Evolutionary conservation across 2,888 invertebrate species (phyloP).

Genomic region (Acleris cristana): DNA sequence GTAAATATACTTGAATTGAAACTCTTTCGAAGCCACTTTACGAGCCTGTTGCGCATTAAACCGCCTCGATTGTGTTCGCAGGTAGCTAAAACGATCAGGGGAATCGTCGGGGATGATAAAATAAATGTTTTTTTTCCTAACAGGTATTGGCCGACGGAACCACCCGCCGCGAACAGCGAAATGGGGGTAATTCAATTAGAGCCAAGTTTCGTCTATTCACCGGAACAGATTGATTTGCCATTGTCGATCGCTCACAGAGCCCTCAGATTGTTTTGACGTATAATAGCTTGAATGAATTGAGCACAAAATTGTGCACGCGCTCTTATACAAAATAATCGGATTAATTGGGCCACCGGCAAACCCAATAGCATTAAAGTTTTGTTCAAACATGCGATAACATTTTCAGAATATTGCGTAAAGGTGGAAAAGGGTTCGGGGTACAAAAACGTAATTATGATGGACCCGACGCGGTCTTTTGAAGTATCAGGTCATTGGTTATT

Average conservation of each 20-base stretch:
- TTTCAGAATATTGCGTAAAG: slow-evolving; percentile 23
- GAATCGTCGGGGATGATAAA: slow-evolving; percentile 35
- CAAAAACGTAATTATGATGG: slow-evolving; percentile 14
- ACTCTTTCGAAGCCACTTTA: slow-evolving; percentile 38
- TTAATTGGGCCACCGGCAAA: slow-evolving; percentile 35
- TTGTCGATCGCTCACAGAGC: slow-evolving; percentile 43
- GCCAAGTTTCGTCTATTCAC: slow-evolving; percentile 49
- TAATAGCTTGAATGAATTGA: slow-evolving; percentile 38
- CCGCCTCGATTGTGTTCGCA: slow-evolving; percentile 36
- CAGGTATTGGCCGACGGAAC: slow-evolving; percentile 31
- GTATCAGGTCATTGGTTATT: slow-evolving; percentile 7
- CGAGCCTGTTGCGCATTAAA: slow-evolving; percentile 47
- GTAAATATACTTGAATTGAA: neutral
- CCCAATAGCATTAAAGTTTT: slow-evolving; percentile 37
- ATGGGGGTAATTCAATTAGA: slow-evolving; percentile 53
- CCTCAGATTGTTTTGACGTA: slow-evolving; percentile 40
- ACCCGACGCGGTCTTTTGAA: neutral
- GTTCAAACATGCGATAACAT: slow-evolving; percentile 27
- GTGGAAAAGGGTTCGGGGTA: slow-evolving; percentile 13
- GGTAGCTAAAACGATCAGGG: slow-evolving; percentile 37
- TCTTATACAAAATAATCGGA: slow-evolving; percentile 34
- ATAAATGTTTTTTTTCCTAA: slow-evolving; percentile 37
- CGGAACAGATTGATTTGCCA: slow-evolving; percentile 45
- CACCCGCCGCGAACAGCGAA: slow-evolving; percentile 1
- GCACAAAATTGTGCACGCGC: slow-evolving; percentile 33